Evolutionary conservation across 2,888 invertebrate species (phyloP).

Genomic region (Liposcelis brunnea): DNA sequence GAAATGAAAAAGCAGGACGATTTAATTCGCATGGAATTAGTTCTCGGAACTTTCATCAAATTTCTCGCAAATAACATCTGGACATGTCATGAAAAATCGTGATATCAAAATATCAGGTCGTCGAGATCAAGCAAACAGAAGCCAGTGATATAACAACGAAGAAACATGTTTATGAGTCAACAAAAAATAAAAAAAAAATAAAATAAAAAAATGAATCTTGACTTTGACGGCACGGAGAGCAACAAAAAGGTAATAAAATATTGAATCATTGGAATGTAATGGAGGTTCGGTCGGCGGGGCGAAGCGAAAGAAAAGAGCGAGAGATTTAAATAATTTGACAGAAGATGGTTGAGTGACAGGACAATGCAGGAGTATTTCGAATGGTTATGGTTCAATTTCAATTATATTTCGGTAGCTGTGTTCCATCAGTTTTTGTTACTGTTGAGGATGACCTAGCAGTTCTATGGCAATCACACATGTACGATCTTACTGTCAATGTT

Average conservation of each 20-base stretch:
- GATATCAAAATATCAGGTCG: slow-evolving; percentile 19
- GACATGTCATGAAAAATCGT: slow-evolving; percentile 13
- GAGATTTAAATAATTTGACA: slow-evolving; percentile 3
- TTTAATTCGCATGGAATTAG: too few relatives aligned
- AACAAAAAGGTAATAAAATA: too few relatives aligned
- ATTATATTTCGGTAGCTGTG: slow-evolving; percentile 4
- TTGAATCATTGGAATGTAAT: too few relatives aligned
- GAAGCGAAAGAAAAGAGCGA: not conserved
- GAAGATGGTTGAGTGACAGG: slow-evolving; percentile 1
- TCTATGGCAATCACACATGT: too few relatives aligned
- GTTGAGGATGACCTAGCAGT: not conserved
- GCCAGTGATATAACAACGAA: slow-evolving; percentile 17
- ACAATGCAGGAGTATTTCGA: not conserved
- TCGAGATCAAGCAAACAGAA: slow-evolving; percentile 13
- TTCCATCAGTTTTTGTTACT: not conserved
- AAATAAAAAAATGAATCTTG: too few relatives aligned
- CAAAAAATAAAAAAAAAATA: too few relatives aligned
- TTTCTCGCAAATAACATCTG: too few relatives aligned
- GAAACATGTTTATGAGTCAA: not conserved
- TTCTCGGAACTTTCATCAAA: too few relatives aligned
- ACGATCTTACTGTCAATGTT: too few relatives aligned
- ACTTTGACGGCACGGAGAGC: too few relatives aligned
- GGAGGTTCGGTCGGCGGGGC: not conserved
- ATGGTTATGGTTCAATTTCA: slow-evolving; percentile 3
- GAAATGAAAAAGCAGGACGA: too few relatives aligned